Evolutionary conservation across 2,888 invertebrate species (phyloP).

Genomic region (Clusia tigrina): DNA sequence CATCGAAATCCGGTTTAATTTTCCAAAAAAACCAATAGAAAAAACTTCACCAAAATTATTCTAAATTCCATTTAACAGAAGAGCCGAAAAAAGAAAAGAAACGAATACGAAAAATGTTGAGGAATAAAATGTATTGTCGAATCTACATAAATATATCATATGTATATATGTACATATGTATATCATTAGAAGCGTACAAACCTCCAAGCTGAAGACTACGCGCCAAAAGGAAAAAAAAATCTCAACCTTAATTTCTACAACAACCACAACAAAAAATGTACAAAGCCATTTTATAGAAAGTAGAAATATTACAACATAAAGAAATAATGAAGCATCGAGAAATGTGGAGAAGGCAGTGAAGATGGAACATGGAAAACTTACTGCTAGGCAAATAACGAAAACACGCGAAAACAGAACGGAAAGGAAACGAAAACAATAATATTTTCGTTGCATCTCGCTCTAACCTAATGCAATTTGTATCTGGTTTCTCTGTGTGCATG

Average conservation of each 20-base stretch:
- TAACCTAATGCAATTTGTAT: slow-evolving; percentile 6
- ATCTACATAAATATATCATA: too few species aligned
- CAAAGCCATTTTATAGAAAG: neutral
- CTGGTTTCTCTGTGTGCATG: neutral
- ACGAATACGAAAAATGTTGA: neutral
- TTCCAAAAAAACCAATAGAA: slow-evolving; percentile 45
- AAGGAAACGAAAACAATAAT: slow-evolving; percentile 15
- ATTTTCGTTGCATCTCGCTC: slow-evolving; percentile 24
- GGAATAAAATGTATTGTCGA: slow-evolving; percentile 4
- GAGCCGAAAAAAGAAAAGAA: slow-evolving; percentile 13
- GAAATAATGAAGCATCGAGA: neutral
- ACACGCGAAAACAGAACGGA: neutral
- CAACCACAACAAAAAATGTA: neutral
- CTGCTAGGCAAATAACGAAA: too few species aligned
- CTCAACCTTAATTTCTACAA: neutral
- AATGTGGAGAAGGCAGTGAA: neutral
- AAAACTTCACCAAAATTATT: slow-evolving; percentile 7
- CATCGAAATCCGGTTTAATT: slow-evolving; percentile 49
- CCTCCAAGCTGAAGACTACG: neutral
- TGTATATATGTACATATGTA: too few species aligned
- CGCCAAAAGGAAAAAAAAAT: neutral
- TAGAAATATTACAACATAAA: neutral
- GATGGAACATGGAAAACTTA: neutral
- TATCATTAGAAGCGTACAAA: too few species aligned
- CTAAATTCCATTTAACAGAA: slow-evolving; percentile 13